Evolutionary conservation across 2,113 vertebrate species (phyloP), one percentile per base, ranked within the genome.

Genomic region (Malurus alboscapulatus): DNA sequence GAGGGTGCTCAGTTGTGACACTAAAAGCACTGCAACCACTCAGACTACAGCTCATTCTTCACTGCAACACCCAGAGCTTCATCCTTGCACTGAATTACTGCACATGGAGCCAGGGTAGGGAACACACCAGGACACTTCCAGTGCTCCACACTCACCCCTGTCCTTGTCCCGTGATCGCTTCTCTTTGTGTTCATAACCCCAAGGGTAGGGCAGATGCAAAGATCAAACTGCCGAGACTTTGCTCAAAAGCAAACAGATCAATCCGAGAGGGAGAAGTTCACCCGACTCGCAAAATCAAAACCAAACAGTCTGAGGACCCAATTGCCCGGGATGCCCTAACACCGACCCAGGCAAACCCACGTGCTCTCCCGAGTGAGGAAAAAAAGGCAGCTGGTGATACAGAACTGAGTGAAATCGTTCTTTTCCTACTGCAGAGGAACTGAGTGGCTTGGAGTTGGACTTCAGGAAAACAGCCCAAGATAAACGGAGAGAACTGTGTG

Each of bases 241-340:
- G 96, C 76, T 86, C 92, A 77, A 63, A 69, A 85, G n/a, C 87
- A 94, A 95, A 95, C 79, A 95, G 82, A 94, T 96, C 84, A 45
- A 95, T 96, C 14, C 3, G 42, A 87, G 36, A 91, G 96, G 93
- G 82, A 85, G 85, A 92, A 94, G 93, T 94, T 88, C 82, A 85
- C 11, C 6, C 1, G 34, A 25, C 71, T 82, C 91, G 68, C 4
- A 2, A 75, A 80, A 85, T 47, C 51, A 69, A 94, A 93, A 84
- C 38, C 74, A 93, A 91, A 92, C 51, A 89, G 40, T 12, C 13
- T 5, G 75, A 91, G 87, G 53, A 65, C 47, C 36, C 40, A 45
- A 15, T 44, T 55, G 68, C 50, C 50, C 3, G 0, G 66, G 71
- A 61, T 72, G 78, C 59, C 65, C 38, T 6, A 47, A 44, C 68